A percentile compares a stretch with the other conserved stretches of the same genome.
Conservation (phyloP, 2,888 invertebrate species). For the Pammene fasciana region DNA sequence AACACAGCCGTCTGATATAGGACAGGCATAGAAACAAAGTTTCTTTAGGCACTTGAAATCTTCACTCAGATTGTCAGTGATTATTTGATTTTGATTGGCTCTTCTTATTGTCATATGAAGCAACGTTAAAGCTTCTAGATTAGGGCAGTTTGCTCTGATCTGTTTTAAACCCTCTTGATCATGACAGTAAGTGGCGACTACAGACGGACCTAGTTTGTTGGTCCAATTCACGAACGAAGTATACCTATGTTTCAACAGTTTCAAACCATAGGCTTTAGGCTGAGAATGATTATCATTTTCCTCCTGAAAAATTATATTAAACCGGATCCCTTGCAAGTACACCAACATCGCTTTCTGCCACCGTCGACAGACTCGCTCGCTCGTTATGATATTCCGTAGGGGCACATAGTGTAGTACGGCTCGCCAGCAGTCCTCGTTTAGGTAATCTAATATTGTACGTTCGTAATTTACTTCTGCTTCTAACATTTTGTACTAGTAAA, state of each 20-base stretch:
- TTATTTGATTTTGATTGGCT: conserved; percentile 5
- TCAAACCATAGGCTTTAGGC: neutral
- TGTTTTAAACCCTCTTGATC: neutral
- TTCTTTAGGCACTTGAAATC: neutral
- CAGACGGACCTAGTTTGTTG: conserved; percentile 3
- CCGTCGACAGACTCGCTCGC: conserved; percentile 12
- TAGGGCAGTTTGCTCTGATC: conserved; percentile 6
- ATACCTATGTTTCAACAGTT: conserved; percentile 12
- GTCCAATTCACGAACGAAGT: conserved; percentile 7
- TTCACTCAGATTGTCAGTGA: neutral
- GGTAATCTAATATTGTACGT: conserved; percentile 8
- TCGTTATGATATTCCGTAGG: conserved; percentile 1
- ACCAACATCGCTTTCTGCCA: conserved; percentile 10
- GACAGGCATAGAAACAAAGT: conserved; percentile 10
- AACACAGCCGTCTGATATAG: conserved; percentile 1
- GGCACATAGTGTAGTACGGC: conserved; percentile 3
- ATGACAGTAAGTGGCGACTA: neutral
- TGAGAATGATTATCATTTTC: conserved; percentile 1
- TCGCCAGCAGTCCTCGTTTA: conserved; percentile 10
- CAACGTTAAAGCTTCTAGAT: conserved; percentile 3
- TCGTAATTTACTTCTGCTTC: conserved; percentile 1
- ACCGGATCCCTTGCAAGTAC: conserved; percentile 5
- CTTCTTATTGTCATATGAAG: conserved; percentile 5
- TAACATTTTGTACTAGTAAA: conserved; percentile 1
- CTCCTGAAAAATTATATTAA: conserved; percentile 8